phyloP scores from a whole-genome alignment of 2,888 invertebrate species.

The Machimus rusticus region DNA sequence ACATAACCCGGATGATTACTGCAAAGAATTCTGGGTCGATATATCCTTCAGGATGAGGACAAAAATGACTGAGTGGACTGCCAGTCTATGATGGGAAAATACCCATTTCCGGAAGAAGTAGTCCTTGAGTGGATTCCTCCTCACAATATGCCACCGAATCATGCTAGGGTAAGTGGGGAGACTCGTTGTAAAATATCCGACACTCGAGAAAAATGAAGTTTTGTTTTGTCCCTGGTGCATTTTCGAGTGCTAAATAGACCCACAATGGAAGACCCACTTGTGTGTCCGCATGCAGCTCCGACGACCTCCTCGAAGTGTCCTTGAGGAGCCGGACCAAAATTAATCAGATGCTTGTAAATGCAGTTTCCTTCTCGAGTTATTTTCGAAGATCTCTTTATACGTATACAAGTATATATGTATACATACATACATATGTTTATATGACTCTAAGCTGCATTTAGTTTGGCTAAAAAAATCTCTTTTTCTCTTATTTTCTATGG shows the following conservation, averaged over 20 bases:
- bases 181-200: constrained; percentile 17
- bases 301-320: background rate
- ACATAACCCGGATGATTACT: constrained; percentile 13
- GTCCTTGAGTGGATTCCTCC: constrained; percentile 22
- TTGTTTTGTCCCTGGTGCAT: constrained; percentile 4
- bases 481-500: background rate
- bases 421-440: too few species aligned
- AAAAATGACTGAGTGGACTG: constrained; percentile 28
- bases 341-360: background rate
- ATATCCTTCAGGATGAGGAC: constrained; percentile 36
- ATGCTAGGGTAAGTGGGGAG: constrained; percentile 15
- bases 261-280: background rate
- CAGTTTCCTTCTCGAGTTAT: background rate
- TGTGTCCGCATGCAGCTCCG: background rate
- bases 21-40: constrained; percentile 24
- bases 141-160: background rate
- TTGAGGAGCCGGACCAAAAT: background rate
- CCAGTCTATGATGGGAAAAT: constrained; percentile 10
- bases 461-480: background rate
- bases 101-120: constrained; percentile 29
- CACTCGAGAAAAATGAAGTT: constrained; percentile 10
- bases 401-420: too few species aligned
- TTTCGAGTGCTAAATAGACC: constrained; percentile 4
- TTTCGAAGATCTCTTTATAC: background rate
- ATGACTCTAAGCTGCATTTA: background rate